Percentiles rank a stretch among this genome's conserved stretches.
These are phyloP conservation scores for Sebastiscus tertius DNA, from an alignment of 2,797 vertebrate genomes.

Conservation along the genomic window DNA sequence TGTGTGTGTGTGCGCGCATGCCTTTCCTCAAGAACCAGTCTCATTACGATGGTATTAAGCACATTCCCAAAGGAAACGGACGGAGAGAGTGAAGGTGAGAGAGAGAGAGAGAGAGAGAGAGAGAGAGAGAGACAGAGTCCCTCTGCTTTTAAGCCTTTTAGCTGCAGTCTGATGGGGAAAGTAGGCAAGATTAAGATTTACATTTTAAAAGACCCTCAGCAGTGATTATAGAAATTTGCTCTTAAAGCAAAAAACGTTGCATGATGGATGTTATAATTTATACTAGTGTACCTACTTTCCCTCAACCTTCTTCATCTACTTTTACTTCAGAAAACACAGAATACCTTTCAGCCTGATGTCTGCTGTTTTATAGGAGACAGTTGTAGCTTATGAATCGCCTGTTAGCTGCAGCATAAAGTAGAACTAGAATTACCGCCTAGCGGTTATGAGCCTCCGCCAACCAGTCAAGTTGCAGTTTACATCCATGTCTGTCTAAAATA, in stretches of 20 bases:
- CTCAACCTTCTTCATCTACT: not conserved
- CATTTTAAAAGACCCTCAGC: slow-evolving; percentile 9
- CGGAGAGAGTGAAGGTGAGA: not conserved
- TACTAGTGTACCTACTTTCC: not conserved
- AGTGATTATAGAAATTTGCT: slow-evolving; percentile 21
- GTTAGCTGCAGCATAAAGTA: not conserved
- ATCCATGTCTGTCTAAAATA: too few relatives aligned
- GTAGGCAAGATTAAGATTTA: slow-evolving; percentile 11
- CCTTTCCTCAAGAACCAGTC: slow-evolving; percentile 39
- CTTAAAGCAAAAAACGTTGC: slow-evolving; percentile 5
- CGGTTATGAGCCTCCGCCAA: too few relatives aligned
- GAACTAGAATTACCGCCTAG: not conserved
- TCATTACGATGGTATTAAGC: slow-evolving; percentile 61
- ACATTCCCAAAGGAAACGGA: slow-evolving; percentile 38
- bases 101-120: not conserved
- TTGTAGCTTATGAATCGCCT: not conserved
- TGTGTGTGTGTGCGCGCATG: not conserved
- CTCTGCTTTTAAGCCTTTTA: slow-evolving; percentile 35
- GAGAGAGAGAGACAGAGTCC: not conserved
- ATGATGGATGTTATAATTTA: slow-evolving; percentile 4
- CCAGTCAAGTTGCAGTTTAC: too few relatives aligned
- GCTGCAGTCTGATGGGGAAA: slow-evolving; percentile 16
- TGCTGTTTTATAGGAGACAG: not conserved
- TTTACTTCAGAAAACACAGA: not conserved
- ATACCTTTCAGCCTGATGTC: not conserved